Base-by-base conservation (phyloP, 2,888 invertebrate species). In the Deilephila porcellus region DNA sequence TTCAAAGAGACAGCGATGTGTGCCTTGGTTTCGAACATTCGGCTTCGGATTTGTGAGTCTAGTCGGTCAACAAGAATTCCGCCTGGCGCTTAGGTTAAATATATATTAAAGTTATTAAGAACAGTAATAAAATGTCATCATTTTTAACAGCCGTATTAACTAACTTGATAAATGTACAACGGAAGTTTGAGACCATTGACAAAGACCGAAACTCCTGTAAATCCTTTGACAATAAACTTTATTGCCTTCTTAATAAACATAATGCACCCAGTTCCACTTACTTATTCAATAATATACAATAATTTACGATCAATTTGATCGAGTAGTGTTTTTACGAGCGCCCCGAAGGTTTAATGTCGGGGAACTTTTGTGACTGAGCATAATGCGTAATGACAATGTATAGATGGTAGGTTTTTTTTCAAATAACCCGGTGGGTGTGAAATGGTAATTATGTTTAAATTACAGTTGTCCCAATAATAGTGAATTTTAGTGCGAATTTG, bases 221-320 rank as follows among this genome's bases (percentile, higher is more conserved):
- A 79, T 70, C 76, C 80, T 37, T 59, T 19, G 37, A 80, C 76
- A 77, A 81, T 83, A 83, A 81, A 82, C 73, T 85, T 86, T 88
- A 88, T 84, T 82, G 81, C 83, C 67, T 81, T 77, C 77, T 78
- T 81, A 76, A 72, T 81, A 78, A 79, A 78, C 82, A 84, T 88
- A 87, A 86, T 86, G 84, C 84, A 83, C 79, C 84, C 80, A 83
- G 83, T 85, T 83, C 83, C 82, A 83, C 83, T 83, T 84, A 83
- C 83, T 85, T 82, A 85, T 88, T 85, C 85, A 83, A 82, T 86
- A 56, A 64, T 84, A 80, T 88, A 83, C 80, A 70, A 82, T 86
- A 87, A 91, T 91, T 92, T 92, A 93, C 89, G 90, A 90, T 80
- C 92, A 92, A 92, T 92, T 92, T 90, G 89, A 88, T 88, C 85